Evolutionary conservation across 1,140 invertebrate genomes (phyloP).

Genomic region (Diachasmimorpha longicaudata): DNA sequence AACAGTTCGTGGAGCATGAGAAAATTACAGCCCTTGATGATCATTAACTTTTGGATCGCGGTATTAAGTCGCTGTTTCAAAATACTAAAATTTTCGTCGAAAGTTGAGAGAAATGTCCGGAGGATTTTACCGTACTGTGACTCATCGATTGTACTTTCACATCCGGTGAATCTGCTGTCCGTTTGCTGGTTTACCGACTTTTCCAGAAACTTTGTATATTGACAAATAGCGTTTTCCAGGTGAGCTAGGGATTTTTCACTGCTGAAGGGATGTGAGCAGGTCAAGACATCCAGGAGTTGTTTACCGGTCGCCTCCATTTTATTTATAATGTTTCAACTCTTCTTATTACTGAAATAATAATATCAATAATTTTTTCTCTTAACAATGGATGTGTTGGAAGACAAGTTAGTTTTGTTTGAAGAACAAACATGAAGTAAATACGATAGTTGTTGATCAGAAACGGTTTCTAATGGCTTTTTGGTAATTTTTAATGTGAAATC

Average conservation of each 20-base stretch:
- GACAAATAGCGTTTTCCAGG: slow-evolving; percentile 39
- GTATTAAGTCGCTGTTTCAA: slow-evolving; percentile 48
- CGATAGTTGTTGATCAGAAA: too few species aligned
- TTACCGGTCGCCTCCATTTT: background rate
- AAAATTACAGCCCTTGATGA: slow-evolving; percentile 62
- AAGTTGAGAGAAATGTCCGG: slow-evolving; percentile 56
- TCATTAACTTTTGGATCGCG: slow-evolving; percentile 55
- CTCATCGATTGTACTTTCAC: slow-evolving; percentile 48
- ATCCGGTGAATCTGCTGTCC: slow-evolving; percentile 63
- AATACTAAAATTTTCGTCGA: slow-evolving; percentile 65
- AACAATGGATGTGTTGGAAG: too few species aligned
- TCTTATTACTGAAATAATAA: background rate
- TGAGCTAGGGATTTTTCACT: background rate
- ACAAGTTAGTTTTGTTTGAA: too few species aligned
- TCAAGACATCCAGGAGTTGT: background rate
- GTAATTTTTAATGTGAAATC: too few species aligned
- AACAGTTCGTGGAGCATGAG: slow-evolving; percentile 63
- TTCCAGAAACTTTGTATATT: slow-evolving; percentile 61
- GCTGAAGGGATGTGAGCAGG: background rate
- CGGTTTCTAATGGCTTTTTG: too few species aligned
- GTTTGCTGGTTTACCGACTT: slow-evolving; percentile 68
- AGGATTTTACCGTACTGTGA: slow-evolving; percentile 58
- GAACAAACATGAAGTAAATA: too few species aligned
- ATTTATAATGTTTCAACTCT: background rate
- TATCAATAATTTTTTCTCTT: too few species aligned